Conservation (phyloP, 2,113 vertebrate species). For the Gambusia holbrooki region DNA sequence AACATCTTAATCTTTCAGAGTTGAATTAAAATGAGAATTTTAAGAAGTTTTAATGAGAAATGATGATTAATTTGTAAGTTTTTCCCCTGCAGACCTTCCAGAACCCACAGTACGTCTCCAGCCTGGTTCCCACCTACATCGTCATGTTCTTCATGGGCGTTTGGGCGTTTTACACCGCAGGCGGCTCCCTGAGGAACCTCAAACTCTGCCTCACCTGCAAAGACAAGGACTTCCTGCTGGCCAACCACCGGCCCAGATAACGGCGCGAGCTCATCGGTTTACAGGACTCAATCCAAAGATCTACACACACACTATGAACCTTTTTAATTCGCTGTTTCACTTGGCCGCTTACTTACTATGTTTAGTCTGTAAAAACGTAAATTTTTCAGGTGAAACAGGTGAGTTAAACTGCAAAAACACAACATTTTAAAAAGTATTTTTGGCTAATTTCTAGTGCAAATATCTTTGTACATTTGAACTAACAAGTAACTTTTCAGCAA, state of each 20-base stretch:
- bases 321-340: slow-evolving; percentile 26
- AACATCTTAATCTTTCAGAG: not conserved
- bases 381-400: slow-evolving; percentile 12
- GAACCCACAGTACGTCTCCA: slow-evolving; percentile 79
- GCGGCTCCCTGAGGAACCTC: slow-evolving; percentile 83
- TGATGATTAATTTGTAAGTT: not conserved
- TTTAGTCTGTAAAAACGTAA: not conserved
- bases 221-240: slow-evolving; percentile 85
- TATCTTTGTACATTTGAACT: too few species aligned
- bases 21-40: not conserved
- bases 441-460: too few species aligned
- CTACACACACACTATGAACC: slow-evolving; percentile 13
- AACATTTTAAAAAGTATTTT: too few species aligned
- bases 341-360: slow-evolving; percentile 2
- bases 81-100: slow-evolving; percentile 77
- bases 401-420: not conserved
- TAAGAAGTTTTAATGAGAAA: not conserved
- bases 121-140: slow-evolving; percentile 78
- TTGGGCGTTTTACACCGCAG: slow-evolving; percentile 83
- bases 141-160: slow-evolving; percentile 76
- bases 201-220: slow-evolving; percentile 83
- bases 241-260: slow-evolving; percentile 83
- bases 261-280: slow-evolving; percentile 26
- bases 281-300: slow-evolving; percentile 56
- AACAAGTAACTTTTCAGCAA: too few species aligned